Evolutionary conservation across 2,113 vertebrate species (phyloP), one percentile per base, ranked within the genome.

Genomic region (Falcunculus frontatus): DNA sequence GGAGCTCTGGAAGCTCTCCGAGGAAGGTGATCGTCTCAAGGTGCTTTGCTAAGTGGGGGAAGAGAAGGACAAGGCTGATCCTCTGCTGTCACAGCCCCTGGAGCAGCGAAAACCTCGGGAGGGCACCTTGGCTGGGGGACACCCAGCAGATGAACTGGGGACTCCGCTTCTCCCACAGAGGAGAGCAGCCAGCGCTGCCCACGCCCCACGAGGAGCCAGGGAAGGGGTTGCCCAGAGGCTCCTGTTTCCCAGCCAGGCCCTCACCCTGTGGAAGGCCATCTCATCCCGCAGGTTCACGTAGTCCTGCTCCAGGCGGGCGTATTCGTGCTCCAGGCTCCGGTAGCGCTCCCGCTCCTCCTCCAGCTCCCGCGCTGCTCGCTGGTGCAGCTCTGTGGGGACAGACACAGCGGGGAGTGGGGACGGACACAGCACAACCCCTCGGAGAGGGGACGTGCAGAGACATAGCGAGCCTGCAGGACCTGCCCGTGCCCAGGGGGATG

Each of bases 261-360:
- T 80, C 86, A 98, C 98, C 98, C 98, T 98, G 14, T 97, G 89
- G 62, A 98, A 97, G 63, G 96, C 90, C 93, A 96, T 96, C 96
- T 98, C 98, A 10, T 98, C 98, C 53, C 70, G 63, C 73, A 98
- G 97, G 96, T 98, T 98, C 95, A 98, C 98, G 0, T 97, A 98
- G 97, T 98, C 96, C 94, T 98, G 98, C 96, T 98, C 98, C 94
- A 98, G 96, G n/a, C 96, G 96, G 44, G 97, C 88, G 20, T 97
- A 98, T 20, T 99, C 97, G 86, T 97, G 98, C 96, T 98, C 95
- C 89, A 98, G 97, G 57, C 97, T 97, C 96, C 98, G 98, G 90
- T 97, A 98, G 72, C 97, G 97, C 1, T 96, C 95, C 85, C 91
- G 93, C 73, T 95, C 79, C 83, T 98, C 97, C n/a, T 98, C 98